These are phyloP conservation scores for Melitaea athalia DNA, from an alignment of 2,888 invertebrate genomes.

Conservation along the genomic window DNA sequence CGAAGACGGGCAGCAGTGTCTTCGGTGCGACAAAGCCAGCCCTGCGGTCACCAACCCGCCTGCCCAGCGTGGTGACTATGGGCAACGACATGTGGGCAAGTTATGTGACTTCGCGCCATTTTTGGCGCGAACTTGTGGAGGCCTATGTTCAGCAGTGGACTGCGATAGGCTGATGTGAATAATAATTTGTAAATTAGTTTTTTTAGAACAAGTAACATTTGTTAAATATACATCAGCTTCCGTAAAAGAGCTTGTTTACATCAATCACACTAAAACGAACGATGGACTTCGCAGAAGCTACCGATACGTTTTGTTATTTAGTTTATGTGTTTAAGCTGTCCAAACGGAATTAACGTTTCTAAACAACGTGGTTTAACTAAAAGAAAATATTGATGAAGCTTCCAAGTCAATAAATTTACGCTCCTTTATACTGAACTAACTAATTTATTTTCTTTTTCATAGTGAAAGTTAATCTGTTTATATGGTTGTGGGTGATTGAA, in stretches of 20 bases:
- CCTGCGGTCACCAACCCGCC: too few species aligned
- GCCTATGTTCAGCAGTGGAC: too few species aligned
- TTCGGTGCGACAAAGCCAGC: too few species aligned
- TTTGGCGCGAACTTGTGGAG: too few species aligned
- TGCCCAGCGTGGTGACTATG: too few species aligned
- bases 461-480: background rate
- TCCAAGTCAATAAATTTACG: background rate
- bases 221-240: background rate
- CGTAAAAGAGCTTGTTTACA: background rate
- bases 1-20: too few species aligned
- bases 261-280: background rate
- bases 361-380: background rate
- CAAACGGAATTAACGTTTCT: background rate
- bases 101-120: too few species aligned
- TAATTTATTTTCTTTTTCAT: background rate
- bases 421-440: background rate
- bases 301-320: background rate
- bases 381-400: background rate
- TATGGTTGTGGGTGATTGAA: conserved; percentile 16
- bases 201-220: background rate
- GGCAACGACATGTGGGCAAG: too few species aligned
- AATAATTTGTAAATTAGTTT: background rate
- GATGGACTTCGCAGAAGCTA: background rate
- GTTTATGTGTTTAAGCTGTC: background rate
- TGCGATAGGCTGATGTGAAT: too few species aligned